Evolutionary conservation across 2,113 vertebrate species (phyloP).

Genomic region (Dasyprocta punctata): DNA sequence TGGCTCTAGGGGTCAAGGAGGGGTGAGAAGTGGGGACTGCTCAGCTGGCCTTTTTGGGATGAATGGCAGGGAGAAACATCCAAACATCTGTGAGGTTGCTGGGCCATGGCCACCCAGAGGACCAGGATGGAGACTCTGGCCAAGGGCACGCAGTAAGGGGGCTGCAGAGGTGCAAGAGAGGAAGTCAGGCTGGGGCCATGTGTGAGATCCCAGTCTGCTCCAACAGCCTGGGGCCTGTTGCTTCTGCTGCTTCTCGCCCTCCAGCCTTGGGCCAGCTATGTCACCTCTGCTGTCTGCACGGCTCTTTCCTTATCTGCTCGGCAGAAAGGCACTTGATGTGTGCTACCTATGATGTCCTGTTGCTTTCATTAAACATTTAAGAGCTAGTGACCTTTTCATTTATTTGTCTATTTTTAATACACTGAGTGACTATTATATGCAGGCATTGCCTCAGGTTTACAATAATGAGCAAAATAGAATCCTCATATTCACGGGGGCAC

Average conservation of each 20-base stretch:
- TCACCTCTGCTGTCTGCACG: not conserved
- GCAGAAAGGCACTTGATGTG: not conserved
- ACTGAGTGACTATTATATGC: not conserved
- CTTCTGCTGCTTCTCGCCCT: not conserved
- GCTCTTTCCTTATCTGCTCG: not conserved
- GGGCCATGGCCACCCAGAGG: not conserved
- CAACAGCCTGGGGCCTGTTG: not conserved
- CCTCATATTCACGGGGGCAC: not conserved
- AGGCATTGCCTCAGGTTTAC: not conserved
- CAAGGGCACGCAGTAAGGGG: fast-evolving
- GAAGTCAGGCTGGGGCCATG: fast-evolving
- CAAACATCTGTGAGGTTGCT: fast-evolving
- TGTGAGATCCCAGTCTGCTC: fast-evolving
- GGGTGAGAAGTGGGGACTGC: fast-evolving
- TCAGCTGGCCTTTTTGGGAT: not conserved
- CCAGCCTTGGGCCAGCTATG: not conserved
- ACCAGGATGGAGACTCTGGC: not conserved
- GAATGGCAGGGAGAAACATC: not conserved
- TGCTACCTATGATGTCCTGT: not conserved
- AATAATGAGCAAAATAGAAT: not conserved
- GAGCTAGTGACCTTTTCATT: not conserved
- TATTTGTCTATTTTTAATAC: not conserved
- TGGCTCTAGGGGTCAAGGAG: fast-evolving
- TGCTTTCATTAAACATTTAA: not conserved
- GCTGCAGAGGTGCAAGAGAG: not conserved